A percentile compares a stretch with the other conserved stretches of the same genome.
Evolutionary conservation across 2,888 invertebrate species (phyloP).

Genomic region (Pegoplata infirma): DNA sequence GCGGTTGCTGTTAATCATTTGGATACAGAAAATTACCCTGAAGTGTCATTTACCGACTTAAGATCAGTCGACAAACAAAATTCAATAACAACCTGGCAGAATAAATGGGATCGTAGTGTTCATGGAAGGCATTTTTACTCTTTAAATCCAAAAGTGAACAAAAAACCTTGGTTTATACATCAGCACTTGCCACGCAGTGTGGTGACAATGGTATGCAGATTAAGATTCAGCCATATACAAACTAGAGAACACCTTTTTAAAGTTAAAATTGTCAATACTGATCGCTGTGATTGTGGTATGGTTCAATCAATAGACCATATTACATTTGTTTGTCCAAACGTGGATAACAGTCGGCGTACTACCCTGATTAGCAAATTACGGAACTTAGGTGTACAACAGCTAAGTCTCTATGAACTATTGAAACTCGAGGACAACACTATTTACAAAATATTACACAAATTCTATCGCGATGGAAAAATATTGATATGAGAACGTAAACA

Average conservation of each 20-base stretch:
- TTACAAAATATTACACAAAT: not conserved
- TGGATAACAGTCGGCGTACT: not conserved
- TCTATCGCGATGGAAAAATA: not conserved
- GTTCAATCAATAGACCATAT: not conserved
- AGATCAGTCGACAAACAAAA: not conserved
- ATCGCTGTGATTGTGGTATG: not conserved
- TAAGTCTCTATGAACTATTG: not conserved
- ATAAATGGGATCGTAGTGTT: not conserved
- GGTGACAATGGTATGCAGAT: not conserved
- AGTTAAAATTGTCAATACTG: not conserved
- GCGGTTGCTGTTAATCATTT: not conserved
- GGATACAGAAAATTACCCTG: not conserved
- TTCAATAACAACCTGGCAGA: not conserved
- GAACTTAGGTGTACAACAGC: not conserved
- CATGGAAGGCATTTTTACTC: slow-evolving; percentile 2
- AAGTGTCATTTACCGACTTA: too few relatives aligned
- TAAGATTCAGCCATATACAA: not conserved
- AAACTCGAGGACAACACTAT: not conserved
- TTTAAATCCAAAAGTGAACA: not conserved
- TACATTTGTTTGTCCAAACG: not conserved
- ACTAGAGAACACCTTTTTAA: not conserved
- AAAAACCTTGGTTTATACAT: slow-evolving; percentile 12
- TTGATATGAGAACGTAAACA: too few relatives aligned
- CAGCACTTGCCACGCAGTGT: not conserved
- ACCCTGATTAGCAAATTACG: not conserved